A percentile compares a stretch with the other conserved stretches of the same genome.
phyloP scores from a whole-genome alignment of 2,797 vertebrate genomes.

The Acropternis orthonyx region DNA sequence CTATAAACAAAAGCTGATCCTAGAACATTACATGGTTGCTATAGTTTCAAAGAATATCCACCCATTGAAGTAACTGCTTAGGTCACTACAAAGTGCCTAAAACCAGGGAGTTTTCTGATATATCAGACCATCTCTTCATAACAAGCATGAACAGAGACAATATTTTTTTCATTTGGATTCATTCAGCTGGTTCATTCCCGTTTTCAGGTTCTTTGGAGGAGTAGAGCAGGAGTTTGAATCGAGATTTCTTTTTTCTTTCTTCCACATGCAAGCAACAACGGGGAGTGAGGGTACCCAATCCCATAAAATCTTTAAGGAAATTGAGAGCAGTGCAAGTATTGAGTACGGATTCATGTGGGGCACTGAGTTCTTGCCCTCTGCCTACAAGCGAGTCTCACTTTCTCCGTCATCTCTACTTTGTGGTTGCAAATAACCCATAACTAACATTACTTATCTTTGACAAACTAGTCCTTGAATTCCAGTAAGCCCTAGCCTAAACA shows the following conservation, averaged over 20 bases:
- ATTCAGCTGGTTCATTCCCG: neutral
- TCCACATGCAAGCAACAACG: neutral
- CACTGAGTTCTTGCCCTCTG: neutral
- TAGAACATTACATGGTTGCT: neutral
- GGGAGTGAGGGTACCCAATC: neutral
- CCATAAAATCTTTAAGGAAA: neutral
- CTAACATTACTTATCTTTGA: neutral
- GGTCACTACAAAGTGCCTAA: neutral
- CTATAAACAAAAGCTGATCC: neutral
- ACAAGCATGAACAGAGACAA: neutral
- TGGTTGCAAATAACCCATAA: neutral
- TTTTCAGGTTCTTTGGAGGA: neutral
- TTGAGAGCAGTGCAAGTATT: neutral
- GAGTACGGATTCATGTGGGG: neutral
- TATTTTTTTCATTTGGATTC: neutral
- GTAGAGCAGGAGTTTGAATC: neutral
- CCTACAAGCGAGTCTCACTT: neutral
- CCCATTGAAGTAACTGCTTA: neutral
- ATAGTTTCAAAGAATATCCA: neutral
- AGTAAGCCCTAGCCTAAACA: neutral
- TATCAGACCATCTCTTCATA: neutral
- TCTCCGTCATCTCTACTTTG: neutral
- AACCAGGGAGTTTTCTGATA: neutral
- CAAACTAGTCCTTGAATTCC: neutral
- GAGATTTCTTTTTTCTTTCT: neutral